A percentile compares a stretch with the other conserved stretches of the same genome.
Conservation (phyloP, 2,888 invertebrate genomes). For the Cepaea hortensis region DNA sequence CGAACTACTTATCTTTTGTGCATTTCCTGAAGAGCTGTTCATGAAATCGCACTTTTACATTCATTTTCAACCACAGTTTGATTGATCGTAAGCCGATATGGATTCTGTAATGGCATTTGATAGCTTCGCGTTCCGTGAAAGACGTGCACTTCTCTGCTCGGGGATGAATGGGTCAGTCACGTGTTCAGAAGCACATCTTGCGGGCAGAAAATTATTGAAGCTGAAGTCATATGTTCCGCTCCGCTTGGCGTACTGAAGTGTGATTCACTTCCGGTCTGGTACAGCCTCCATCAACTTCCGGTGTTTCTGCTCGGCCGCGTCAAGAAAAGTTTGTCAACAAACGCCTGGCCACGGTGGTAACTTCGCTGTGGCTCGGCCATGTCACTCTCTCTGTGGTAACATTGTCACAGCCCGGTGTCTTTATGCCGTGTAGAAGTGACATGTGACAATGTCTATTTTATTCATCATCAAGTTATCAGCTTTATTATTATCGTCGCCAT, state of each 20-base stretch:
- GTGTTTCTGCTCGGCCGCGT: background rate
- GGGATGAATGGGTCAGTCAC: background rate
- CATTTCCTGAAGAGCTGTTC: no score
- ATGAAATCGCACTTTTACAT: no score
- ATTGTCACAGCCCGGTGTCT: no score
- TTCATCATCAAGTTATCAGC: no score
- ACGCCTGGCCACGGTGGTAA: background rate
- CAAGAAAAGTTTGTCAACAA: background rate
- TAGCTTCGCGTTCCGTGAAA: background rate
- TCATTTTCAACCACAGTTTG: background rate
- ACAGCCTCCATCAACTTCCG: background rate
- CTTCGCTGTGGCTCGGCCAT: no score
- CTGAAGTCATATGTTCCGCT: background rate
- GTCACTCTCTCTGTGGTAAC: no score
- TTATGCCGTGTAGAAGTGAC: no score
- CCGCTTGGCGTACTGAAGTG: background rate
- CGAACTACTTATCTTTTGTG: no score
- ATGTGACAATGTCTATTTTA: no score
- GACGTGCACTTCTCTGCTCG: background rate
- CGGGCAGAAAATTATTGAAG: background rate
- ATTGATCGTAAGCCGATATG: background rate
- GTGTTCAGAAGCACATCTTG: background rate
- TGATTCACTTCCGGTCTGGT: background rate
- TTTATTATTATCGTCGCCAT: no score
- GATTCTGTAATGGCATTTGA: background rate